These are phyloP conservation scores for Ridgeia piscesae DNA, from an alignment of 1,140 invertebrate species.

Conservation along the genomic window DNA sequence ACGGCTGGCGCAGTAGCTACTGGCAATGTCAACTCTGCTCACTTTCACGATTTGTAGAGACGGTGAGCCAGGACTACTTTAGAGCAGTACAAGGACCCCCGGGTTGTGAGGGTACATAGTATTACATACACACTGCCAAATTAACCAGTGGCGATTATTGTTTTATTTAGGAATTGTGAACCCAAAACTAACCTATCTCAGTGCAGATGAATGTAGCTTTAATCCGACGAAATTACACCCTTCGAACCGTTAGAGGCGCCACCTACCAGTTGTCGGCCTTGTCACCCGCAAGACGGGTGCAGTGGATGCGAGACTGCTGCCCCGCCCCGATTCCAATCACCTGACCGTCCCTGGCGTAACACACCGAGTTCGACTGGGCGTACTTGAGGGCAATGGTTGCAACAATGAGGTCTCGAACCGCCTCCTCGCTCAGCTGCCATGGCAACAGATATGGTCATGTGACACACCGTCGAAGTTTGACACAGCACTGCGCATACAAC, in stretches of 20 bases:
- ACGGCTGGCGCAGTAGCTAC: no score
- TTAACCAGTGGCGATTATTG: no score
- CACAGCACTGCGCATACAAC: not conserved
- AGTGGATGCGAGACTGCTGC: conserved; percentile 96
- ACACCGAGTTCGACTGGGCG: conserved; percentile 96
- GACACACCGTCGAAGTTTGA: not conserved
- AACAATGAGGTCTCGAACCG: conserved; percentile 87
- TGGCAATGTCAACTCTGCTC: no score
- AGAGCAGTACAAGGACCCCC: no score
- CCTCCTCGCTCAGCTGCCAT: conserved; percentile 69
- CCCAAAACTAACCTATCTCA: no score
- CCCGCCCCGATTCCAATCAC: conserved; percentile 96
- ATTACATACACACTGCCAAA: no score
- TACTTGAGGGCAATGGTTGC: conserved; percentile 97
- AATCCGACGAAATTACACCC: no score
- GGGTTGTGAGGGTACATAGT: no score
- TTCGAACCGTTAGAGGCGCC: not conserved
- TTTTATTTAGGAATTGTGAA: no score
- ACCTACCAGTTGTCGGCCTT: conserved; percentile 93
- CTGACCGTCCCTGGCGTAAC: conserved; percentile 87
- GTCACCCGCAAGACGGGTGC: conserved; percentile 92
- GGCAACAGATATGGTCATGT: conserved; percentile 26
- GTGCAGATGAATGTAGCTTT: not conserved
- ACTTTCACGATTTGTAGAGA: no score
- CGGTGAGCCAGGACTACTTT: no score